Conservation (phyloP, 2,888 invertebrate species). For the Dasysyrphus tricinctus region DNA sequence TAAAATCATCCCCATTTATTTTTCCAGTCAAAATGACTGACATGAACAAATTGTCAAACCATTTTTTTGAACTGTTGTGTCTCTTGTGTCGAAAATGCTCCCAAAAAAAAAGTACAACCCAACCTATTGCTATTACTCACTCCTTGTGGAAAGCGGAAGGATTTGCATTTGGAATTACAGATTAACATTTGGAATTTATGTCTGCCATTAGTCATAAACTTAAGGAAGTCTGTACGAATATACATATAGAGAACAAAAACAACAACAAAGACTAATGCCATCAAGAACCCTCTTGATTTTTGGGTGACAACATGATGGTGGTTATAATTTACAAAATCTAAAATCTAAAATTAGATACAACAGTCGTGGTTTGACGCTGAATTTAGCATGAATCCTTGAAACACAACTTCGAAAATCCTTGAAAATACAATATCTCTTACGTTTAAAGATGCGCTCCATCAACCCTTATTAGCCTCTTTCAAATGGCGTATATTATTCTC, state of each 20-base stretch:
- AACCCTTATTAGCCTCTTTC: slow-evolving; percentile 71
- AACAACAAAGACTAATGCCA: too few relatives aligned
- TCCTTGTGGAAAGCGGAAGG: slow-evolving; percentile 40
- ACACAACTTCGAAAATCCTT: slow-evolving; percentile 14
- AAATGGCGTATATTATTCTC: slow-evolving; percentile 45
- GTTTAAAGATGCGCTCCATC: slow-evolving; percentile 49
- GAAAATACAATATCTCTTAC: slow-evolving; percentile 18
- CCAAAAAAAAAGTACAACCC: not conserved
- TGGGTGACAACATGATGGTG: slow-evolving; percentile 28
- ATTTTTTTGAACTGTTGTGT: slow-evolving; percentile 33
- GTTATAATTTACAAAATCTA: slow-evolving; percentile 8
- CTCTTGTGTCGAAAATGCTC: slow-evolving; percentile 10
- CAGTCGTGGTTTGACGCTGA: slow-evolving; percentile 57
- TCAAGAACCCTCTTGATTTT: slow-evolving; percentile 2
- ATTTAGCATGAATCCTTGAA: slow-evolving; percentile 9
- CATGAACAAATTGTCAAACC: slow-evolving; percentile 60
- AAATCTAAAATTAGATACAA: slow-evolving; percentile 12
- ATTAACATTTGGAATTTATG: slow-evolving; percentile 72
- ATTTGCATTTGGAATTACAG: slow-evolving; percentile 72
- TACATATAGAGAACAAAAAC: not conserved
- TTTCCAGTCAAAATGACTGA: slow-evolving; percentile 52
- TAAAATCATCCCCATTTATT: not conserved
- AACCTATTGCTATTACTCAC: slow-evolving; percentile 60
- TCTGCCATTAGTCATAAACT: slow-evolving; percentile 71
- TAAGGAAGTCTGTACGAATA: slow-evolving; percentile 36